Percentiles rank a stretch among this genome's conserved stretches.
Conservation (phyloP, 2,888 invertebrate genomes). For the Nyleta sp. region DNA sequence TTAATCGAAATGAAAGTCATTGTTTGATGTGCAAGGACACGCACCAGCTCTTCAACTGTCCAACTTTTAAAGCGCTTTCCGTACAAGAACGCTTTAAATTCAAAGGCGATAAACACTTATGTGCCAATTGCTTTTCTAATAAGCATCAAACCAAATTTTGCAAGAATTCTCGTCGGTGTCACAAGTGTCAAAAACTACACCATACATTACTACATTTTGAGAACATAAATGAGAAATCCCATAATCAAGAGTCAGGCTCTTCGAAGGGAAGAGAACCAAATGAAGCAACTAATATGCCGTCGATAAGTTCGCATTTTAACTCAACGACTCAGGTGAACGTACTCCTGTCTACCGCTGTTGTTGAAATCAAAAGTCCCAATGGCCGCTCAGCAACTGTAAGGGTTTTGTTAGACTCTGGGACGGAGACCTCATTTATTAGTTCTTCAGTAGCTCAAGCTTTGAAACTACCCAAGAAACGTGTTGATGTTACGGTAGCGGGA, state of each 20-base stretch:
- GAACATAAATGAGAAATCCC: no score
- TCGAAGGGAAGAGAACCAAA: no score
- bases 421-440: not conserved
- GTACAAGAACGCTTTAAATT: not conserved
- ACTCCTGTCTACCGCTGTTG: not conserved
- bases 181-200: not conserved
- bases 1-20: not conserved
- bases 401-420: not conserved
- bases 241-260: no score
- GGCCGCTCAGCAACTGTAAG: not conserved
- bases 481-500: not conserved
- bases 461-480: not conserved
- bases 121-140: not conserved
- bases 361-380: not conserved
- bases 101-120: not conserved
- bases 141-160: not conserved
- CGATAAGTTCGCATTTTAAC: not conserved
- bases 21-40: not conserved
- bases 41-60: not conserved
- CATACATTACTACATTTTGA: not conserved
- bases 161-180: not conserved
- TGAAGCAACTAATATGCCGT: no score
- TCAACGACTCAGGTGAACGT: not conserved
- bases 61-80: not conserved
- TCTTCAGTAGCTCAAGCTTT: not conserved